These are phyloP conservation scores for Tetragnatha versicolor DNA, from an alignment of 1,140 invertebrate species.

Conservation along the genomic window DNA sequence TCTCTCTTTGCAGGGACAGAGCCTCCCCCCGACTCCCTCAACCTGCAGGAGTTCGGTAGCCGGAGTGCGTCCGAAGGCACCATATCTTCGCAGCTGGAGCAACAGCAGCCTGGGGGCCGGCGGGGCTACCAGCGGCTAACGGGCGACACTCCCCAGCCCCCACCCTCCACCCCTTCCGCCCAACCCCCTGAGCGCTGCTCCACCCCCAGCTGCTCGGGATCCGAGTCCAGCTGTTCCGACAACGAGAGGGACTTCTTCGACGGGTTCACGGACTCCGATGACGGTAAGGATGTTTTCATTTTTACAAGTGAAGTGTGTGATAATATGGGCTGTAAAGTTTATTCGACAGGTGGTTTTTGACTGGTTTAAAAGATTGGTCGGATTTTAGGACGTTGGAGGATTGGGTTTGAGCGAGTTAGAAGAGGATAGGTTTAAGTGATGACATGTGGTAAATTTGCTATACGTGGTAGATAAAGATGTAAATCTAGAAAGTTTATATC, in stretches of 20 bases:
- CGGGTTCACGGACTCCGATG: constrained; percentile 35
- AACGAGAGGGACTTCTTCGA: constrained; percentile 34
- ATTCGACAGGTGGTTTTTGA: too few species aligned
- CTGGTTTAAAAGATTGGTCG: too few species aligned
- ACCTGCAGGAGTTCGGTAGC: constrained; percentile 8
- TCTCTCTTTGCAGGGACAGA: neutral
- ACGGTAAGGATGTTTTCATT: too few species aligned
- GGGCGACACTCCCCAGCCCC: neutral
- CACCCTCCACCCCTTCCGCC: neutral
- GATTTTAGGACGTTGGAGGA: too few species aligned
- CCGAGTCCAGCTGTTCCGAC: constrained; percentile 7
- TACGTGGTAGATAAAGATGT: too few species aligned
- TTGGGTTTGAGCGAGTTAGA: too few species aligned
- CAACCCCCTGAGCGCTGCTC: neutral
- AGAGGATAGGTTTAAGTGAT: too few species aligned
- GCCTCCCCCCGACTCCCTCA: constrained; percentile 1
- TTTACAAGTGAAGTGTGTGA: too few species aligned
- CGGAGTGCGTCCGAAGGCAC: neutral
- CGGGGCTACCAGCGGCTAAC: constrained; percentile 13
- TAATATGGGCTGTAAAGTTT: too few species aligned
- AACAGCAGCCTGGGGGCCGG: neutral
- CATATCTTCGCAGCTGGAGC: constrained; percentile 5
- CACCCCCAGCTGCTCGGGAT: constrained; percentile 6
- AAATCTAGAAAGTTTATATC: too few species aligned
- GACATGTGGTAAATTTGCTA: too few species aligned